Evolutionary conservation across 1,140 invertebrate genomes (phyloP).

Genomic region (Habropoda laboriosa): DNA sequence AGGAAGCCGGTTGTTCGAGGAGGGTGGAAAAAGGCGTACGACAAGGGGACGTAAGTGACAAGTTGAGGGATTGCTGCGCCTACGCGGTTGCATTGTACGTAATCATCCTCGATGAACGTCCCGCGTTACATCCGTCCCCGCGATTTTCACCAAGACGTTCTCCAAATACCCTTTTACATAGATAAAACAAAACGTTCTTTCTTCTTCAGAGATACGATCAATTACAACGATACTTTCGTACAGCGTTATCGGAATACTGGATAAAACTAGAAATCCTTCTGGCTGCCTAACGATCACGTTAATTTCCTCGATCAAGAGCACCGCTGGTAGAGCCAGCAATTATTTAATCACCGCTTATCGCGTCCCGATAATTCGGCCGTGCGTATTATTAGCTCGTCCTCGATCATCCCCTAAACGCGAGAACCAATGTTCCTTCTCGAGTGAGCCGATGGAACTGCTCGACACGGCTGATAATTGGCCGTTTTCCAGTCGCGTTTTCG

Average conservation of each 20-base stretch:
- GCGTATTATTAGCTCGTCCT: background rate
- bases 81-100: constrained; percentile 66
- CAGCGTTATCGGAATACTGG: too few relatives aligned
- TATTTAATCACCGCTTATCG: constrained; percentile 15
- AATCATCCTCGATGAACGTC: constrained; percentile 61
- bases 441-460: background rate
- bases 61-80: constrained; percentile 78
- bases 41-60: constrained; percentile 76
- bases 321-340: background rate
- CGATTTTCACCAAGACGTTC: constrained; percentile 41
- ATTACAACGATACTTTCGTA: too few relatives aligned
- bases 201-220: too few relatives aligned
- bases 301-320: background rate
- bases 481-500: constrained; percentile 27
- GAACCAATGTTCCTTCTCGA: constrained; percentile 18
- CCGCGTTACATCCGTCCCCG: constrained; percentile 13
- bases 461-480: constrained; percentile 30
- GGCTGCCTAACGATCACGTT: background rate
- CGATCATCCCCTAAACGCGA: background rate
- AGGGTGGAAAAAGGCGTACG: constrained; percentile 34
- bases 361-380: constrained; percentile 20
- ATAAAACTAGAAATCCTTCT: too few relatives aligned
- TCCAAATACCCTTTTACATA: background rate
- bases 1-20: constrained; percentile 21
- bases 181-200: too few relatives aligned